phyloP scores from a whole-genome alignment of 2,113 vertebrate genomes.

The Poeciliopsis retropinna region DNA sequence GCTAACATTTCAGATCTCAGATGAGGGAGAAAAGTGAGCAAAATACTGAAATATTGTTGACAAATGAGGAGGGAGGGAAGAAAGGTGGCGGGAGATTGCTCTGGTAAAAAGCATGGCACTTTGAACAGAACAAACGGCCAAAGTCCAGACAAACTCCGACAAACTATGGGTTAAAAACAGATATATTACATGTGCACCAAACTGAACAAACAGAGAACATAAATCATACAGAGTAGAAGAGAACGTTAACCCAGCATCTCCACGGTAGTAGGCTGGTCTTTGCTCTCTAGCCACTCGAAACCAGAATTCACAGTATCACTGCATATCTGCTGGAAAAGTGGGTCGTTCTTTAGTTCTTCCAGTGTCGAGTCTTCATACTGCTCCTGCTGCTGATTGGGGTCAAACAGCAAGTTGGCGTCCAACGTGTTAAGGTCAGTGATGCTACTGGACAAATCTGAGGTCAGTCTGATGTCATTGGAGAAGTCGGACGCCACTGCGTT shows the following conservation, averaged over 20 bases:
- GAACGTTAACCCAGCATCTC: constrained; percentile 96
- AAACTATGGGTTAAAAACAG: constrained; percentile 70
- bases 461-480: constrained; percentile 94
- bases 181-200: constrained; percentile 67
- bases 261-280: constrained; percentile 97
- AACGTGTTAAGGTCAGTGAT: constrained; percentile 98
- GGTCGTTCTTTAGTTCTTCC: constrained; percentile 99
- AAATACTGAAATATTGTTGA: constrained; percentile 58
- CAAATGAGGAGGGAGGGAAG: constrained; percentile 50
- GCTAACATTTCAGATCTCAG: constrained; percentile 52
- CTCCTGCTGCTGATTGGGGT: constrained; percentile 96
- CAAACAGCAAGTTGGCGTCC: constrained; percentile 97
- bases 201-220: constrained; percentile 68
- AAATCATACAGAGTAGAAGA: constrained; percentile 71
- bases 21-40: constrained; percentile 48
- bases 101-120: constrained; percentile 94
- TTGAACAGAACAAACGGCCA: constrained; percentile 85
- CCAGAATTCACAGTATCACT: constrained; percentile 97
- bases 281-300: constrained; percentile 99
- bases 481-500: constrained; percentile 91
- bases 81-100: constrained; percentile 85
- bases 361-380: constrained; percentile 98
- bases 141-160: constrained; percentile 77
- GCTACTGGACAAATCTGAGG: constrained; percentile 98
- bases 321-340: constrained; percentile 99